These are phyloP conservation scores for Polyommatus iphigenia DNA, from an alignment of 2,888 invertebrate species.

Conservation along the genomic window DNA sequence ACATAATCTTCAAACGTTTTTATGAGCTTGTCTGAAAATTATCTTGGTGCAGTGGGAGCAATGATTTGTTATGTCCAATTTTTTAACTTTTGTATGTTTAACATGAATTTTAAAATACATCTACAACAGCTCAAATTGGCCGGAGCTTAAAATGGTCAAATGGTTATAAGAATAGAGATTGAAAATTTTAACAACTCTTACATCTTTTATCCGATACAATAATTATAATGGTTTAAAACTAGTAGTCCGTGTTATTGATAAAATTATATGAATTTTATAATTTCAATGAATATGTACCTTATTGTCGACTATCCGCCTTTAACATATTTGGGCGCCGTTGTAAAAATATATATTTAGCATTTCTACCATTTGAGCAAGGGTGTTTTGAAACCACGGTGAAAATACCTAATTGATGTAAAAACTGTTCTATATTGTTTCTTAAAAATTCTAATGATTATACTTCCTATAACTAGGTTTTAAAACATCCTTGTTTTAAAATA, in stretches of 20 bases:
- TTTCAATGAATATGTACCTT: not conserved
- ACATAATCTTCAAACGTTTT: not conserved
- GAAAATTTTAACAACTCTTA: not conserved
- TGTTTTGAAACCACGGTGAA: not conserved
- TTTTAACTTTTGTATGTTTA: not conserved
- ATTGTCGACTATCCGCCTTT: slow-evolving; percentile 18
- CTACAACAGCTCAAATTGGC: not conserved
- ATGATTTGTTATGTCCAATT: not conserved
- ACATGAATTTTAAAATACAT: not conserved
- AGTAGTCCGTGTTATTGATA: not conserved
- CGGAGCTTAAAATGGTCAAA: slow-evolving; percentile 20
- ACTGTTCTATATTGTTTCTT: not conserved
- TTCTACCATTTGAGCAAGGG: not conserved
- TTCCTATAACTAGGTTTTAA: not conserved
- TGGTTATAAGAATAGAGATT: slow-evolving; percentile 10
- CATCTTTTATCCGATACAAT: not conserved
- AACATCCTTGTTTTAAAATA: not conserved
- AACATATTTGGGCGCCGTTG: not conserved
- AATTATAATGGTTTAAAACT: not conserved
- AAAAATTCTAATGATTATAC: not conserved
- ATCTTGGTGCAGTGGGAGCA: not conserved
- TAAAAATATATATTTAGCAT: not conserved
- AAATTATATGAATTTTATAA: not conserved
- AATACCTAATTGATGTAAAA: not conserved
- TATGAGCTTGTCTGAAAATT: not conserved